Base-by-base conservation (phyloP, 1,140 invertebrate genomes). In the Musca vetustissima region DNA sequence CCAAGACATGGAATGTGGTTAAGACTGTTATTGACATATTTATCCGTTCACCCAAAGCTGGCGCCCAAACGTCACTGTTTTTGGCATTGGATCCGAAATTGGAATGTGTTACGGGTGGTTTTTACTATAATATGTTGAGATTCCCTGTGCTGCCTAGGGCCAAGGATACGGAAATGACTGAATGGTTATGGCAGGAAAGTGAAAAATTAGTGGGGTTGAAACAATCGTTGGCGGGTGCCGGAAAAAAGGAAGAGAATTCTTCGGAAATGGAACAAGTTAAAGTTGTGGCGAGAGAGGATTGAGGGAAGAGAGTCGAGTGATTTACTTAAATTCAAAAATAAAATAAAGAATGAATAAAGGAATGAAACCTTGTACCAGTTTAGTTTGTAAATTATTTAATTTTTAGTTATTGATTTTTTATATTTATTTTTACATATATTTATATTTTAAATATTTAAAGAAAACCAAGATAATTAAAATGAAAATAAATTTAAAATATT, bases 61-160 rank as follows among this genome's bases (percentile, higher is more conserved):
- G 68, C 24, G 69, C 69, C 13, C 93, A 94, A 80, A 94, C 93
- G 1, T 89, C 89, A 1, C 83, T 96, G 36, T 88, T 93, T 75
- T 93, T 93, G 77, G 87, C 92, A 4, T 80, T 94, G 1, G 89
- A 92, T 78, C 89, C 71, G 83, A 89, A 76, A 88, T 87, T 73
- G 91, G 92, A 70, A 74, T 88, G 13, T 88, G 88, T 83, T 87
- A 89, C 78, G 84, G 86, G 90, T 85, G 84, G 79, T 67, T 80
- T 74, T 49, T 79, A 82, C 72, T 86, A 88, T 68, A 90, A 92
- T 68, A 90, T 89, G 73, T 74, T 81, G 25, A 73, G 73, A 1
- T 78, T 69, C 13, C 79, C 79, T 0, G 17, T 81, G n/a, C 64
- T 78, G 21, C 79, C 79, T 2, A 80, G 73, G 61, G 83, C 83